Base-by-base conservation (phyloP, 2,797 vertebrate species). In the Distichodus sexfasciatus region DNA sequence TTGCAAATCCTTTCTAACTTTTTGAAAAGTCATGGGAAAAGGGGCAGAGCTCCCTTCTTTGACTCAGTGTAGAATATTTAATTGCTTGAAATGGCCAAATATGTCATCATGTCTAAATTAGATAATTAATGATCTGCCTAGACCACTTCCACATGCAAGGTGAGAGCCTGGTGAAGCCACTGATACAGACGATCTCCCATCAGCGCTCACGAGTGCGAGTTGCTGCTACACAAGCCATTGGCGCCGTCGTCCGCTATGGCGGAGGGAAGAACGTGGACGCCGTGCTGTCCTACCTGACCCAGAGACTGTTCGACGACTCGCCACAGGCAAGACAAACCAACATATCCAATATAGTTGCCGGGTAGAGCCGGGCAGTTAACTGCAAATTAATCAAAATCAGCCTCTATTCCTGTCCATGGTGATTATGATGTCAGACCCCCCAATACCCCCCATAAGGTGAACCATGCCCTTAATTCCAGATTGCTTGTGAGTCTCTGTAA, bases 111-210 rank as follows among this genome's bases (percentile, higher is more conserved):
- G 19, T 0, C 24, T 15, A 15, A 8, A 33, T 43, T 21, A 12
- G 31, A 17, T 19, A 24, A 35, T 64, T 26, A 58, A 15, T 26
- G 6, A 80, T 76, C 38, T 9, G 69, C 75, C 53, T 87, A 99
- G 97, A 95, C 50, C 92, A 95, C 78, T 98, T 99, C 79, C 95
- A 98, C 72, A 85, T 97, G 93, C 95, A 98, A 53, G 93, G 95
- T 0, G 97, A 98, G 77, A 92, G 89, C 64, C 82, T 99, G 67
- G 82, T 98, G 21, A 88, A 89, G 29, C 95, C 97, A 0, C 87
- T 99, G 48, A 95, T 97, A 95, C 93, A 94, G 80, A 93, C 91
- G 0, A 88, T 97, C 55, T 83, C 94, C 3, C 97, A 99, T 77
- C 96, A 97, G 78, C 97, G 98, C 87, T 94, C 93, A 61, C 84